These are phyloP conservation scores for Micrasema minimum DNA, from an alignment of 1,140 invertebrate species.

Conservation along the genomic window DNA sequence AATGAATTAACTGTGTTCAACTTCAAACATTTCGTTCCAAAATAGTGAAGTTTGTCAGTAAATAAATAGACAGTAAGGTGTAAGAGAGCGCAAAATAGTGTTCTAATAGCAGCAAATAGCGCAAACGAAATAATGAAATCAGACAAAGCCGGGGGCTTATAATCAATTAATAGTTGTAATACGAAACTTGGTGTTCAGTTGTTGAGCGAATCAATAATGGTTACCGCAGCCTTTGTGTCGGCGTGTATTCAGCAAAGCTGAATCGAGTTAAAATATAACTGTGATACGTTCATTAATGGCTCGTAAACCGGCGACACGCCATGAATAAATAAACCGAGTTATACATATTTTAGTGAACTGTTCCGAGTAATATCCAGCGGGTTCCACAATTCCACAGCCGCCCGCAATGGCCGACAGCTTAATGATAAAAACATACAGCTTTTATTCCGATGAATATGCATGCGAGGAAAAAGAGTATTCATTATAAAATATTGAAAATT, in stretches of 20 bases:
- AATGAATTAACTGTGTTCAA: too few species aligned
- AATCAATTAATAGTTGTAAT: constrained; percentile 32
- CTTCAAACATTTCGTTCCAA: too few species aligned
- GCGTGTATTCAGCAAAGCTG: constrained; percentile 16
- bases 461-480: constrained; percentile 6
- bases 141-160: constrained; percentile 15
- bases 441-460: constrained; percentile 27
- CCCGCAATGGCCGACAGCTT: constrained; percentile 19
- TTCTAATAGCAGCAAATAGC: too few species aligned
- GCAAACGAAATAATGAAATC: neutral
- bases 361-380: constrained; percentile 3
- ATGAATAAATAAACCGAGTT: constrained; percentile 36
- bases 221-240: constrained; percentile 22
- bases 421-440: constrained; percentile 33
- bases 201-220: constrained; percentile 11
- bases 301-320: constrained; percentile 33
- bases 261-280: constrained; percentile 32
- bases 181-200: constrained; percentile 15
- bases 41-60: too few species aligned
- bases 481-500: neutral
- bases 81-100: too few species aligned
- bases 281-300: constrained; percentile 33
- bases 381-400: constrained; percentile 14
- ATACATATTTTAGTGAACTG: constrained; percentile 26
- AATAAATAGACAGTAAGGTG: too few species aligned